Evolutionary conservation across 2,797 vertebrate genomes (phyloP), one percentile per base, ranked within the genome.

Genomic region (Tarsius wallacei): DNA sequence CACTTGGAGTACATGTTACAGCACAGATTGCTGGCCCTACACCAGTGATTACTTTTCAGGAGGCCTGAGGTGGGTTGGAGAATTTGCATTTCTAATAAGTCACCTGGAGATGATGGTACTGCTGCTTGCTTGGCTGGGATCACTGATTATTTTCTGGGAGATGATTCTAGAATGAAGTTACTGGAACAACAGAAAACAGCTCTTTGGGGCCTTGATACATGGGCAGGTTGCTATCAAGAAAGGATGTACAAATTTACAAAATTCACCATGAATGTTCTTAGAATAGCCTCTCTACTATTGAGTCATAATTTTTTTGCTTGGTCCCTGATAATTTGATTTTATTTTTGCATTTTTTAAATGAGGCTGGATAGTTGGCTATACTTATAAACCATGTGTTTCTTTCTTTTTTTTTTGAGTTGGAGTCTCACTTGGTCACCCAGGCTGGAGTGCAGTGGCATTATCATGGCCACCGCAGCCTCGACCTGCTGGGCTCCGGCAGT

Each of bases 311-410:
- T 64, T 66, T 88, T 84, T 91, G 11, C 17, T 61, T 70, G 83
- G 47, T 21, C 66, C 17, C 33, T 76, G 31, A 77, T 78, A 22
- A 68, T 82, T 85, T 95, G 28, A 74, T 31, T 87, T 83, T 33
- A 55, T 31, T 86, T 96, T 57, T 82, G 1, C 13, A 73, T 70
- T 93, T 97, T 55, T 95, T 90, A 95, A 28, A 71, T 89, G 49
- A 71, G 70, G 66, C 15, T 82, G 51, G 36, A 53, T 16, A 21
- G 36, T 63, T 87, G 73, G 80, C 80, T 93, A 55, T 19, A 31
- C 49, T 78, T 83, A 77, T 57, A 42, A 87, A n/a, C 26, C 21
- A 17, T 47, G 55, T 4, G 0, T 73, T 84, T 70, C 63, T 42
- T 5, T 42, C 42, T 42, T 42, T 42, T 42, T 42, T 42, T 42